A percentile compares a stretch with the other conserved stretches of the same genome.
Evolutionary conservation across 2,113 vertebrate species (phyloP).

Genomic region (Tursiops truncatus): DNA sequence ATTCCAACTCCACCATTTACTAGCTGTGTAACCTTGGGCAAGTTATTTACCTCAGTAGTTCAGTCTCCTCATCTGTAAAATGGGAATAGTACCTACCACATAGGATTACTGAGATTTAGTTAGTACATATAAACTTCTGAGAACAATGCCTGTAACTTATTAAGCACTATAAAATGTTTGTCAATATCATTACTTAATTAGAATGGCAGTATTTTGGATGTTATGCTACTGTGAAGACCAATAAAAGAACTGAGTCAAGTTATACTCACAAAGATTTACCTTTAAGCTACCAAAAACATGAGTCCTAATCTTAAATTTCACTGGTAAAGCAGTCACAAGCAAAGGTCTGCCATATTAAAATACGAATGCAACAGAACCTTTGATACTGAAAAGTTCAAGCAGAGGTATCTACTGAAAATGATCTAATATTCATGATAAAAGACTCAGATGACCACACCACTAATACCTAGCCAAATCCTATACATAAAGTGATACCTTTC

Average conservation of each 20-base stretch:
- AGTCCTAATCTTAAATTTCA: slow-evolving; percentile 44
- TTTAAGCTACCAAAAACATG: not conserved
- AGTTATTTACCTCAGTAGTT: slow-evolving; percentile 35
- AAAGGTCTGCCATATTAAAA: slow-evolving; percentile 10
- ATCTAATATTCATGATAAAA: not conserved
- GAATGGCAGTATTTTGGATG: slow-evolving; percentile 23
- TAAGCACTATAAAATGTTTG: not conserved
- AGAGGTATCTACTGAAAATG: not conserved
- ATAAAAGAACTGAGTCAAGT: not conserved
- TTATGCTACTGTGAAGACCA: not conserved
- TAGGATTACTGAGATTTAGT: not conserved
- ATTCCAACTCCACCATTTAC: slow-evolving; percentile 18
- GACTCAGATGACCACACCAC: not conserved
- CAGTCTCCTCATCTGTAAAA: slow-evolving; percentile 48
- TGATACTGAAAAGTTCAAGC: slow-evolving; percentile 17
- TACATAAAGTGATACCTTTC: not conserved
- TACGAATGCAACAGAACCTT: slow-evolving; percentile 10
- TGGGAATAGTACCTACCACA: slow-evolving; percentile 3
- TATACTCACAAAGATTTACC: not conserved
- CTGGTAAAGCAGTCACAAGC: slow-evolving; percentile 26
- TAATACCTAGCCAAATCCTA: not conserved
- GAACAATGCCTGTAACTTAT: not conserved
- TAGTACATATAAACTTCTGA: not conserved
- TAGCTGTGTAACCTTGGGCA: not conserved
- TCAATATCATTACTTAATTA: not conserved